These are phyloP conservation scores for Xylocampa areola DNA, from an alignment of 2,888 invertebrate genomes.

Conservation along the genomic window DNA sequence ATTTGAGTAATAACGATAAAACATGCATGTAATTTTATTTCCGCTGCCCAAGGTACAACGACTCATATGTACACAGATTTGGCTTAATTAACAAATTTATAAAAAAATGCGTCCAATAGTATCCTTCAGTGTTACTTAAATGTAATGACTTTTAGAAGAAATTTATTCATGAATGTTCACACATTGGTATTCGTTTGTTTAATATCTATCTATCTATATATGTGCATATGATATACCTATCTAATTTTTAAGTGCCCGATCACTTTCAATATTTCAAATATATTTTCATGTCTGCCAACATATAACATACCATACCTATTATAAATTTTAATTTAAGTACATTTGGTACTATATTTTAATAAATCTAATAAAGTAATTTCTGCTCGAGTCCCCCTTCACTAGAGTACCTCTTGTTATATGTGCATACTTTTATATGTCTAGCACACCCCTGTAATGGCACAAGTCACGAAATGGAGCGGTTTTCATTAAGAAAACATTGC, in stretches of 20 bases:
- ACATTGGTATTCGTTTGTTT: neutral
- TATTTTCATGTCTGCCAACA: no score
- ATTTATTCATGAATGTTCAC: neutral
- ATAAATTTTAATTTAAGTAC: no score
- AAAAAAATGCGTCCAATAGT: conserved; percentile 20
- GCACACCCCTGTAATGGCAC: conserved; percentile 26
- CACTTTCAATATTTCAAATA: no score
- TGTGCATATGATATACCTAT: no score
- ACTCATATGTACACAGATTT: conserved; percentile 23
- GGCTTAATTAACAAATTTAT: conserved; percentile 36
- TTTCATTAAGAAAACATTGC: conserved; percentile 6
- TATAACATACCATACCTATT: no score
- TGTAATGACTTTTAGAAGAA: conserved; percentile 5
- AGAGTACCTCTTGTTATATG: conserved; percentile 46
- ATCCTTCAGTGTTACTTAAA: conserved; percentile 22
- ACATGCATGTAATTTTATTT: neutral
- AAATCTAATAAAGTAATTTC: neutral
- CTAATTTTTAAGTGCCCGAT: no score
- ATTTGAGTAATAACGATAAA: neutral
- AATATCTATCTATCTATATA: no score
- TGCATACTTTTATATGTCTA: conserved; percentile 41
- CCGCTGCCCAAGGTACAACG: conserved; percentile 12
- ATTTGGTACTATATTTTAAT: no score
- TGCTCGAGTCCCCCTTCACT: conserved; percentile 41
- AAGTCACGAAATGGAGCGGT: conserved; percentile 33